Evolutionary conservation across 1,140 invertebrate genomes (phyloP), one percentile per base, ranked within the genome.

Genomic region (Coboldia fuscipes): DNA sequence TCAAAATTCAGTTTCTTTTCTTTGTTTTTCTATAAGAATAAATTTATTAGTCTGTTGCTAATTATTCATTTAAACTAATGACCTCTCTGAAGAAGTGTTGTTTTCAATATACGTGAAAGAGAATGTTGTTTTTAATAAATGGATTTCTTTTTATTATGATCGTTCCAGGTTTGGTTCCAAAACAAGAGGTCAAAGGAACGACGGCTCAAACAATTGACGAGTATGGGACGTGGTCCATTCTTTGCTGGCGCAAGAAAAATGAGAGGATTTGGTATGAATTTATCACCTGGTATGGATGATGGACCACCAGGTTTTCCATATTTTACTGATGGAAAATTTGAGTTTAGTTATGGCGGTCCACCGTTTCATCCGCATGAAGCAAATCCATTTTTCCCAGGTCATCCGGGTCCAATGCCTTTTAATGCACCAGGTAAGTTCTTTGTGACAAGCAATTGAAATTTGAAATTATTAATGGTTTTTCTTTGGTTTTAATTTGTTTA

Each of bases 181-280:
- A 98, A 97, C 61, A 96, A 96, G 50, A 68, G 93, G 39, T 94
- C 92, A 44, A 98, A 98, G 63, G 89, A 94, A 61, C 67, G 93
- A 39, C 73, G 92, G 42, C 70, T 92, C 48, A 86, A 88, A 50
- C 83, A 88, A 51, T 66, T 88, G 42, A 86, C 83, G 34, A 85
- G 81, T 37, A 85, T 88, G 81, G 89, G 90, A 45, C 65, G 81
- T 23, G 78, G 78, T 27, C 82, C 80, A 12, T 88, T 86, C 62
- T 85, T 85, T 63, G 79, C 79, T 18, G 78, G 78, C 16, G 82
- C 82, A 17, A 68, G 83, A 40, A 89, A 88, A 58, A 84, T 88
- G 75, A 62, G 82, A 22, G 82, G 81, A 20, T 88, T 85, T 57
- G 79, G 81, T 31, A 73, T 86, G 69, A 85, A 85, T 57, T 66